These are phyloP conservation scores for Erethizon dorsatum DNA, from an alignment of 2,797 vertebrate genomes.

Conservation along the genomic window DNA sequence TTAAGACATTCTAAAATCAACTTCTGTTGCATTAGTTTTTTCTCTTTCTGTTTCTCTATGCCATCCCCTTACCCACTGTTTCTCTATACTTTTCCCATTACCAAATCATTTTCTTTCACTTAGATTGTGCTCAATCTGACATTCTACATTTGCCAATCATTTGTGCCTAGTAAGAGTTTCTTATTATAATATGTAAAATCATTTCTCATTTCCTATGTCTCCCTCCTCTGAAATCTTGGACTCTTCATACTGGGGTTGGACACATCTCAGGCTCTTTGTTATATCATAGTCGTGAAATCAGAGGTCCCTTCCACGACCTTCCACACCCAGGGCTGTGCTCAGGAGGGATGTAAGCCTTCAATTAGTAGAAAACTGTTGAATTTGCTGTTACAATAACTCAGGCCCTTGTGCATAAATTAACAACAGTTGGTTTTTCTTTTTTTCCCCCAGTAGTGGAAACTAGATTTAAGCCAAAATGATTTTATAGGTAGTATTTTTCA, in stretches of 20 bases:
- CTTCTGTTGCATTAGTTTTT: not conserved
- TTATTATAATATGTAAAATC: not conserved
- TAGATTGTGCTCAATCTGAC: not conserved
- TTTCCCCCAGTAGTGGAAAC: not conserved
- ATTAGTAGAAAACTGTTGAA: not conserved
- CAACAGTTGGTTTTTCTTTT: not conserved
- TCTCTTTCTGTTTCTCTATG: not conserved
- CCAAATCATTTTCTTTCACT: not conserved
- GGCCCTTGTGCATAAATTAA: not conserved
- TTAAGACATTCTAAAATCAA: slow-evolving; percentile 12
- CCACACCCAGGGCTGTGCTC: not conserved
- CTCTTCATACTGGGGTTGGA: not conserved
- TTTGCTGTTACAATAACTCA: not conserved
- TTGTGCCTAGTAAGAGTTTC: not conserved
- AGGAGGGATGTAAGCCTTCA: not conserved
- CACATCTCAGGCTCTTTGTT: not conserved
- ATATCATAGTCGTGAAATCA: not conserved
- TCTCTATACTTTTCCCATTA: not conserved
- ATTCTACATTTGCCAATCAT: not conserved
- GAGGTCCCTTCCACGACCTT: not conserved
- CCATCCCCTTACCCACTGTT: not conserved
- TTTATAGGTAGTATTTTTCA: slow-evolving; percentile 50
- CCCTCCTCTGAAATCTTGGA: not conserved
- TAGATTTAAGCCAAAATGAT: slow-evolving; percentile 50
- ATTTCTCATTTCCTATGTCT: not conserved